Evolutionary conservation across 2,888 invertebrate genomes (phyloP).

Genomic region (Noctua pronuba): DNA sequence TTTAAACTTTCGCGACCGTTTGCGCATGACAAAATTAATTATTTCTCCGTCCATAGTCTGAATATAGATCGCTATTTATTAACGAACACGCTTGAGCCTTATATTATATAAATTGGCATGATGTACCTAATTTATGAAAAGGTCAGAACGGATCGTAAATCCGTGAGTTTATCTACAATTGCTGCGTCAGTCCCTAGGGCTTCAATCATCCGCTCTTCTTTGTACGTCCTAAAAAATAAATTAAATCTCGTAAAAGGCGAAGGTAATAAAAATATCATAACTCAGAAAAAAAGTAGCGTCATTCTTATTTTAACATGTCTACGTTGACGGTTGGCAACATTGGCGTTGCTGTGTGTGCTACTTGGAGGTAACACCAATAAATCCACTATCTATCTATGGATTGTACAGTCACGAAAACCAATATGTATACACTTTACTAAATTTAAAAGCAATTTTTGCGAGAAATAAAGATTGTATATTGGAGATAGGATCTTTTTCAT

Average conservation of each 20-base stretch:
- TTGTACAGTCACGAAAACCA: too few species aligned
- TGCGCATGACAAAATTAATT: conserved; percentile 43
- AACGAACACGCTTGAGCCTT: conserved; percentile 29
- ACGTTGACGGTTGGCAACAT: neutral
- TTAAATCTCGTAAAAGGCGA: conserved; percentile 48
- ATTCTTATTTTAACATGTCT: conserved; percentile 27
- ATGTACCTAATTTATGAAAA: conserved; percentile 56
- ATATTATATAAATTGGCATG: conserved; percentile 43
- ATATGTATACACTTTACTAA: too few species aligned
- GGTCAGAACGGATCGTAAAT: conserved; percentile 51
- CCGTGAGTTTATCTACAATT: conserved; percentile 48
- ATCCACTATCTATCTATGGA: neutral
- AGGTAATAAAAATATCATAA: conserved; percentile 46
- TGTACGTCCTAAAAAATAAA: conserved; percentile 56
- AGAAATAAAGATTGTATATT: too few species aligned
- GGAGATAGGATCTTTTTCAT: too few species aligned
- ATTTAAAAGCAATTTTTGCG: too few species aligned
- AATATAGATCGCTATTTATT: conserved; percentile 25
- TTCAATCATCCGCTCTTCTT: conserved; percentile 46
- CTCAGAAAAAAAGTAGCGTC: conserved; percentile 34
- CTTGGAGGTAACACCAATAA: neutral
- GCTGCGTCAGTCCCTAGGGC: conserved; percentile 41
- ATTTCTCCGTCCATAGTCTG: conserved; percentile 5
- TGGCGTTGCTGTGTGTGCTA: neutral
- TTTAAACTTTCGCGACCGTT: conserved; percentile 4